Evolutionary conservation across 2,797 vertebrate species (phyloP), one percentile per base, ranked within the genome.

Genomic region (Sebastes ruberrimus): DNA sequence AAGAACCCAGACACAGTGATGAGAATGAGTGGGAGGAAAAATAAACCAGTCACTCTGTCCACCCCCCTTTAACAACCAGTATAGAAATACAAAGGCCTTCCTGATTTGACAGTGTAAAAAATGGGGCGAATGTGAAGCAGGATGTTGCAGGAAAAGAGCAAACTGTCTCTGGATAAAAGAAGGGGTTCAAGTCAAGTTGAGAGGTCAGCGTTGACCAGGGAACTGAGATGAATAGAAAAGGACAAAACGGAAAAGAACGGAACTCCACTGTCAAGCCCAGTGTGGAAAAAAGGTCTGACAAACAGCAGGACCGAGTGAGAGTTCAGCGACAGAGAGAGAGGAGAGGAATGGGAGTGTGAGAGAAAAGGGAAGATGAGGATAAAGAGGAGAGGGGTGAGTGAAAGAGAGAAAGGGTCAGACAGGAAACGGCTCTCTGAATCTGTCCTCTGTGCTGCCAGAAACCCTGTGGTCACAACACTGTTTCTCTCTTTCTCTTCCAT

Each of bases 401-500:
- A 61, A 56, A 38, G 57, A 76, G 64, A 72, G 83, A 81, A 56
- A 60, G 67, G 61, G 83, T 78, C 71, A 75, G 72, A 73, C 78
- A 88, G 89, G 88, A 92, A 86, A 69, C 75, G 53, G 53, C 74
- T 84, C 52, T 64, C 55, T 68, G 78, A 83, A 65, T 83, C 23
- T 67, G 66, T 85, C 46, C 65, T 89, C 67, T 69, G 71, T 65
- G 70, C 25, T 87, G 87, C 76, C 82, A 88, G 86, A 83, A 82
- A 69, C 80, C 69, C 76, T 85, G 76, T 52, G 27, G 79, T 61
- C 87, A 76, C 79, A 70, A 38, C 72, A 14, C 74, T 74, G 53
- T 53, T 42, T 56, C 49, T 77, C 13, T 83, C 73, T 4, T 30
- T 82, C 57, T 78, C 86, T 74, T 74, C 63, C 76, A 65, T 82